Conservation (phyloP, 64 coral and sea anemone genomes). For the Pocillopora damicornis region DNA sequence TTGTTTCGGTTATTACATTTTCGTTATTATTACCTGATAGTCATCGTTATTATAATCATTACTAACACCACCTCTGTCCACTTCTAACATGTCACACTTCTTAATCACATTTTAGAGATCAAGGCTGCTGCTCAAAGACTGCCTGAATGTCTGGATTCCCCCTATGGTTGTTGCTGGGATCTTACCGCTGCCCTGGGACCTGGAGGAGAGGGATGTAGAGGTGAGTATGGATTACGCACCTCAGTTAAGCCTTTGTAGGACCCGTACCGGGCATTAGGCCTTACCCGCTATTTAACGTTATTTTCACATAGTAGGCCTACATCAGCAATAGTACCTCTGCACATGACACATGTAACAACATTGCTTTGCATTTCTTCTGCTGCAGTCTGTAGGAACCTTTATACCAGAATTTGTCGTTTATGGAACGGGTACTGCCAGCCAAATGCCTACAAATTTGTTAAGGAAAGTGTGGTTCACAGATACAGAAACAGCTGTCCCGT, state of each 20-base stretch:
- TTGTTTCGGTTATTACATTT: not conserved
- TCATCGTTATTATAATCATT: too few relatives aligned
- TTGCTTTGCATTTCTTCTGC: not conserved
- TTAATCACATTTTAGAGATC: not conserved
- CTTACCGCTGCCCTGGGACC: slow-evolving; percentile 14
- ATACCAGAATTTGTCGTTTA: not conserved
- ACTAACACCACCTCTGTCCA: too few relatives aligned
- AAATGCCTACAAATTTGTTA: slow-evolving; percentile 8
- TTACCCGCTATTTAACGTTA: not conserved
- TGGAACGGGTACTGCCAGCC: slow-evolving; percentile 7
- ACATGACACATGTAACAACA: too few relatives aligned
- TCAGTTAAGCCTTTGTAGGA: too few relatives aligned
- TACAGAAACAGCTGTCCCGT: slow-evolving; percentile 18
- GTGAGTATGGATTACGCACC: not conserved
- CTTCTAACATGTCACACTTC: not conserved
- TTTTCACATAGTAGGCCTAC: not conserved
- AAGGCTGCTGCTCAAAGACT: not conserved
- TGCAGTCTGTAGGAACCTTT: slow-evolving; percentile 16
- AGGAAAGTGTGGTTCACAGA: slow-evolving; percentile 4
- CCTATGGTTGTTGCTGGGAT: slow-evolving; percentile 29
- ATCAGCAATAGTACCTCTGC: not conserved
- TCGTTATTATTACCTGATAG: too few relatives aligned
- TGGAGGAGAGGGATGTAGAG: slow-evolving; percentile 18
- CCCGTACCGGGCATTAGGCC: not conserved
- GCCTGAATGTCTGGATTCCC: slow-evolving; percentile 15